phyloP scores from a whole-genome alignment of 2,113 vertebrate species.

The Terrapene triunguis region DNA sequence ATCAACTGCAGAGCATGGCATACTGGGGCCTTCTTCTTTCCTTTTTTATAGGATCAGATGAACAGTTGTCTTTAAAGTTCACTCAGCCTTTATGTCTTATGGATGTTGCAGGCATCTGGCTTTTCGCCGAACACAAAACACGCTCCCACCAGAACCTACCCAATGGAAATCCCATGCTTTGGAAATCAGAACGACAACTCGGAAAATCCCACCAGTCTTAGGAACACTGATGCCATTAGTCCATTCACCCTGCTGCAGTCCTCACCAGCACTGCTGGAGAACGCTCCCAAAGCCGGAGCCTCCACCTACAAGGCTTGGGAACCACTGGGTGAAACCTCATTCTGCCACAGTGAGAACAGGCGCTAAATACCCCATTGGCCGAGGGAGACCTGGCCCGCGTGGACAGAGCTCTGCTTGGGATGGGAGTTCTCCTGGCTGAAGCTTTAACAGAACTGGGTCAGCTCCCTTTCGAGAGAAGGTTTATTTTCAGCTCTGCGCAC shows the following conservation, averaged over 20 bases:
- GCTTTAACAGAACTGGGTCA: constrained; percentile 57
- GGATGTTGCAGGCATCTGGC: neutral
- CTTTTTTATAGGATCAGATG: neutral
- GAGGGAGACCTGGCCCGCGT: neutral
- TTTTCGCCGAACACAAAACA: neutral
- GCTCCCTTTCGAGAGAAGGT: constrained; percentile 8
- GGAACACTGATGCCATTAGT: neutral
- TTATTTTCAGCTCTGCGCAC: constrained; percentile 53
- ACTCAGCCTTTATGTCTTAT: neutral
- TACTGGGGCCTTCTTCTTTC: neutral
- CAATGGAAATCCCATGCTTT: neutral
- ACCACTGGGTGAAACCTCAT: neutral
- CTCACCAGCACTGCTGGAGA: neutral
- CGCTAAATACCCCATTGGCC: accelerated
- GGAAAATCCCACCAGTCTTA: neutral
- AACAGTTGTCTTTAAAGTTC: neutral
- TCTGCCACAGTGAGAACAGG: neutral
- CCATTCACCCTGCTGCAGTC: neutral
- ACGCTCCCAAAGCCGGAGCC: neutral
- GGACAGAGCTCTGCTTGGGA: neutral
- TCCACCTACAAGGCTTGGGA: neutral
- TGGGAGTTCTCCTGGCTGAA: neutral
- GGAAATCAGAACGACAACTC: no score
- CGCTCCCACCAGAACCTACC: neutral
- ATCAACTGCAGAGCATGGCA: neutral